phyloP scores from a whole-genome alignment of 2,797 vertebrate species.

The Denticeps clupeoides region DNA sequence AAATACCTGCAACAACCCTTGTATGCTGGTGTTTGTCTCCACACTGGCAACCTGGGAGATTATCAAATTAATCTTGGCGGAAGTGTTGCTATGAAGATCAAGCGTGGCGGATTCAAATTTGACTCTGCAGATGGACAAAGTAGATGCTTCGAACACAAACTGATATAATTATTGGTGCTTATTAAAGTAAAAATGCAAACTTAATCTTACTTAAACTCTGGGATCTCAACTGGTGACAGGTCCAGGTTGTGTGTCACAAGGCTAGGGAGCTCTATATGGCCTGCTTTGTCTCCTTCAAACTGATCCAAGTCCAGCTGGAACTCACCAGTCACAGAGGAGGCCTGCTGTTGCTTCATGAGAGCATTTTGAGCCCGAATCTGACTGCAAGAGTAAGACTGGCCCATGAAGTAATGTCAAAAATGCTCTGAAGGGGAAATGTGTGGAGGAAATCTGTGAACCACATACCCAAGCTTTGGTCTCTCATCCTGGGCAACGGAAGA shows the following conservation, averaged over 20 bases:
- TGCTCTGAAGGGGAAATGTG: too few relatives aligned
- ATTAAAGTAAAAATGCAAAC: too few relatives aligned
- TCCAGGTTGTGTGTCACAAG: conserved; percentile 94
- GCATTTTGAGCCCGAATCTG: too few relatives aligned
- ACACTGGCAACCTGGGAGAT: conserved; percentile 97
- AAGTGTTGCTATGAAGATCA: conserved; percentile 90
- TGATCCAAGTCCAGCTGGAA: conserved; percentile 95
- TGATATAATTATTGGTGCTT: neutral
- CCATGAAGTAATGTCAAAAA: too few relatives aligned
- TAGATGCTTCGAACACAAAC: too few relatives aligned
- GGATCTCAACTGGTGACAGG: conserved; percentile 87
- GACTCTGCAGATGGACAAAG: too few relatives aligned
- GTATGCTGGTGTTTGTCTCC: conserved; percentile 91
- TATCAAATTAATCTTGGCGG: conserved; percentile 95
- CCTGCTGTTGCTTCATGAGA: conserved; percentile 16
- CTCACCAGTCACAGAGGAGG: conserved; percentile 75
- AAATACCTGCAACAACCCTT: conserved; percentile 94
- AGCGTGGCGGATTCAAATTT: too few relatives aligned
- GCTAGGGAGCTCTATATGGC: conserved; percentile 82
- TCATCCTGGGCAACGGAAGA: too few relatives aligned
- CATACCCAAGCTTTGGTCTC: too few relatives aligned
- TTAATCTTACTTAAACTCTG: conserved; percentile 91
- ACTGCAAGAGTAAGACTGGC: too few relatives aligned
- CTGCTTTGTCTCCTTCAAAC: conserved; percentile 87
- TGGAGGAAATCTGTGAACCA: too few relatives aligned